These are phyloP conservation scores for Dasypolia templi DNA, from an alignment of 2,888 invertebrate genomes.

Conservation along the genomic window DNA sequence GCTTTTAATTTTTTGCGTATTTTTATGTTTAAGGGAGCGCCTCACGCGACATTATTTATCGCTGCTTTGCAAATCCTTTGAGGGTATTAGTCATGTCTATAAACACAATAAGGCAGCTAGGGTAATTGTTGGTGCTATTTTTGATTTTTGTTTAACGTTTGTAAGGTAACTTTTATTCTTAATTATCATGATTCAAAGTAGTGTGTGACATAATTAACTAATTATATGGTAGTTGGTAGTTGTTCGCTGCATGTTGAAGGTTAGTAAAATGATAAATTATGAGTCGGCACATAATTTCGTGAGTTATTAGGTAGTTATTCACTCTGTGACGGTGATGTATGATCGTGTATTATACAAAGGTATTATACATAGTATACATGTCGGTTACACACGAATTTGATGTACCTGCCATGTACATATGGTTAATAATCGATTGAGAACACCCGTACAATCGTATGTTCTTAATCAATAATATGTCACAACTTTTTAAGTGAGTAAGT, in stretches of 20 bases:
- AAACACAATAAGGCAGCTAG: conserved; percentile 9
- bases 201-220: not conserved
- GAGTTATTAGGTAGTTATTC: conserved; percentile 23
- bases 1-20: conserved; percentile 36
- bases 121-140: not conserved
- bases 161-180: not conserved
- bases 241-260: conserved; percentile 29
- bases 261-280: conserved; percentile 40
- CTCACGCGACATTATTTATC: conserved; percentile 13
- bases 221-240: not conserved
- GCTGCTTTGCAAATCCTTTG: conserved; percentile 21
- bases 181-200: not conserved
- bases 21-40: conserved; percentile 29
- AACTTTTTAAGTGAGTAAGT: too few relatives aligned
- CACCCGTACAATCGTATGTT: not conserved
- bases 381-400: not conserved
- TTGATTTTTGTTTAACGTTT: not conserved
- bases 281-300: conserved; percentile 32
- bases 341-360: conserved; percentile 16
- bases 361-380: conserved; percentile 3
- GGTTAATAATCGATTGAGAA: not conserved
- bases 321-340: conserved; percentile 42
- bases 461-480: too few relatives aligned
- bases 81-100: conserved; percentile 15
- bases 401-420: conserved; percentile 3